Percentiles rank a stretch among this genome's conserved stretches.
Evolutionary conservation across 2,888 invertebrate species (phyloP).

Genomic region (Allolobophora icterica): DNA sequence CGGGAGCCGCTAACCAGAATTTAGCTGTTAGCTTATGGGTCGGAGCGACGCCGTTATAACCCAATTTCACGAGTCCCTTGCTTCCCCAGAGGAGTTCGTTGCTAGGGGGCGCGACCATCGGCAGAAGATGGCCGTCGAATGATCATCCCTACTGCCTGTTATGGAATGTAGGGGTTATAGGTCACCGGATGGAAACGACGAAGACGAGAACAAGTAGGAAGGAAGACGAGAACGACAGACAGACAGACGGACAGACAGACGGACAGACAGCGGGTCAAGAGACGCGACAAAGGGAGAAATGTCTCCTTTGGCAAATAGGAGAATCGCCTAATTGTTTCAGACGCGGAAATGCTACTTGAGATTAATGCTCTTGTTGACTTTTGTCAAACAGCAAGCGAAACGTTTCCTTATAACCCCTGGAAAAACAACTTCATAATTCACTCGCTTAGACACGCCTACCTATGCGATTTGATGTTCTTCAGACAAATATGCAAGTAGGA

Average conservation of each 20-base stretch:
- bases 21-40: constrained; percentile 17
- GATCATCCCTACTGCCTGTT: constrained; percentile 1
- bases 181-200: not conserved
- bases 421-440: too few species aligned
- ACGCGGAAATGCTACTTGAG: not conserved
- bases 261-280: too few species aligned
- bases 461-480: too few species aligned
- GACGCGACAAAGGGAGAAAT: not conserved
- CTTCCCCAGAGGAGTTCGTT: not conserved
- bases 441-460: too few species aligned
- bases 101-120: not conserved
- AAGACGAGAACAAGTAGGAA: not conserved
- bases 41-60: constrained; percentile 4
- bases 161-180: not conserved
- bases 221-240: not conserved
- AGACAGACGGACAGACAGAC: not conserved
- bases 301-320: not conserved
- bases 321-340: not conserved
- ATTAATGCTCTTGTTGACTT: too few species aligned
- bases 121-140: not conserved
- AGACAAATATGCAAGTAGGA: too few species aligned
- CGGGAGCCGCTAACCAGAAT: not conserved
- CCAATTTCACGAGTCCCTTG: constrained; percentile 22
- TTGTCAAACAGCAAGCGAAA: too few species aligned
- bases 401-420: too few species aligned